Base-by-base conservation (phyloP, 2,113 vertebrate species). In the Lycaon pictus region DNA sequence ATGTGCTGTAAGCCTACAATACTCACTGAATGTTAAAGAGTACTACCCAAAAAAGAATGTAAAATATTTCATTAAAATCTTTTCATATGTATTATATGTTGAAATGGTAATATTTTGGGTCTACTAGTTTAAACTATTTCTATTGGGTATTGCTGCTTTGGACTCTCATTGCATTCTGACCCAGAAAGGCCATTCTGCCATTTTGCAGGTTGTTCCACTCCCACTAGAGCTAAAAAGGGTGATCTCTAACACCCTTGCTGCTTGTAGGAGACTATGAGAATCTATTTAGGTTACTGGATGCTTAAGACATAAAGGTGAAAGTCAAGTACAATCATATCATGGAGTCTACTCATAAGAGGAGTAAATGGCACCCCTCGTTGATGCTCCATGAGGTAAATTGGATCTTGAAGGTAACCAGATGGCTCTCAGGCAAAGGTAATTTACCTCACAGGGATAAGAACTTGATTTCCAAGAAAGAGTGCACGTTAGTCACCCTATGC, bases 321-420 rank as follows among this genome's bases (percentile, higher is more conserved):
- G 79, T 55, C 97, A 95, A 94, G 37, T n/a, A 13, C 56, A 27
- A 7, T 79, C 53, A 35, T 32, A 58, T 65, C 94, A 53, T 72
- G 27, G 94, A 77, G 79, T 92, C 81, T 93, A 80, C 63, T 95
- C 80, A 11, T 22, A 12, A 51, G 37, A 79, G 16, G 85, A 86
- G 82, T 55, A 81, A 84, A 93, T 69, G 72, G 86, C 43, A 29
- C 90, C 90, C 92, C 74, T 67, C 79, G 9, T 35, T 72, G 90
- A 58, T 74, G 32, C 95, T 95, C 88, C 94, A 97, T 83, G 97
- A 79, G 98, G 98, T 97, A 98, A 97, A 98, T 98, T 98, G 97
- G 62, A 95, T 97, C 97, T 97, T 97, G 96, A 95, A 93, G 93
- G 92, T 89, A 93, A 91, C 81, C 98, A 98, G 97, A 98, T 98